Base-by-base conservation (phyloP, 2,113 vertebrate genomes). In the Sturnus vulgaris region DNA sequence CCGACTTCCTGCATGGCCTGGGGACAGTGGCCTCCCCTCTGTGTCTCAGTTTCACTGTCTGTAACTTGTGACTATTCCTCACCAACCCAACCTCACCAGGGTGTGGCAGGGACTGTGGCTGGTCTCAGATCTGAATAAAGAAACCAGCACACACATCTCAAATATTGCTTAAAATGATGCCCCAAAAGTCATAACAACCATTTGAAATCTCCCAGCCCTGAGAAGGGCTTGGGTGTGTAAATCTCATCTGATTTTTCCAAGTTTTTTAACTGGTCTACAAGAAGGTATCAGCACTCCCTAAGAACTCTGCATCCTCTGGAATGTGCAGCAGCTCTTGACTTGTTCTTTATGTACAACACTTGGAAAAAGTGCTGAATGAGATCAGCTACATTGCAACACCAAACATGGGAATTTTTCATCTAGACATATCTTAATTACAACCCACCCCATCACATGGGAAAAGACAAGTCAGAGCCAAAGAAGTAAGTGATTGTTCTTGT, bases 391-490 rank as follows among this genome's bases (percentile, higher is more conserved):
- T 22, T 84, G 88, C 94, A 88, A 95, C 90, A 94, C 79, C 2
- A 21, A 88, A 90, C 90, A 92, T 39, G 79, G 88, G 94, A 92
- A 92, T 78, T 93, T 66, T 86, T 96, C 94, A 93, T 82, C 82
- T 61, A 86, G 90, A 64, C 44, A 0, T 31, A 83, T 93, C 93
- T 96, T 92, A 90, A 94, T 92, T 94, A 95, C 85, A 93, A 90
- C 82, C 88, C 96, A 96, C 76, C 92, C 94, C 42, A 94, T 70
- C 93, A 94, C 92, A 93, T 75, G 90, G 95, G 95, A 95, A 88
- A 92, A 88, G 79, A 72, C 79, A 94, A 83, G 82, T 27, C 76
- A 64, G 93, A 96, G 94, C 90, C 92, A 93, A 92, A 94, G 94
- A 78, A 92, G 39, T 60, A 71, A 95, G 90, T 44, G 85, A 86